Conservation (phyloP, 2,888 invertebrate genomes). For the Athalia rosae region DNA sequence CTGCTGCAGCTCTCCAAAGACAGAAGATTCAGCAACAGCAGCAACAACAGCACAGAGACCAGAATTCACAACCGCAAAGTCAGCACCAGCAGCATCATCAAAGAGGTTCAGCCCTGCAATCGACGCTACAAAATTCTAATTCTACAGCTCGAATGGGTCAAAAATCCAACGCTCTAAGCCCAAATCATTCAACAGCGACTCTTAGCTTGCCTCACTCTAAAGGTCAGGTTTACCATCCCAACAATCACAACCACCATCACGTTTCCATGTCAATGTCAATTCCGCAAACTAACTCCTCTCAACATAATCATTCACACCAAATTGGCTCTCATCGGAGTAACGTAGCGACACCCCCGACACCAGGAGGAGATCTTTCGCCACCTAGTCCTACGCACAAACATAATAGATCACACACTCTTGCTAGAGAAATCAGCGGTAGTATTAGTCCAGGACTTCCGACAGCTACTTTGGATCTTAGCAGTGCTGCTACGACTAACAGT, state of each 20-base stretch:
- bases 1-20: slow-evolving; percentile 66
- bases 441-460: slow-evolving; percentile 80
- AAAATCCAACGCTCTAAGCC: slow-evolving; percentile 1
- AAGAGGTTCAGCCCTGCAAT: background rate
- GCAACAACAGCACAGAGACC: slow-evolving; percentile 63
- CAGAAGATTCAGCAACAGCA: slow-evolving; percentile 67
- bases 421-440: slow-evolving; percentile 77
- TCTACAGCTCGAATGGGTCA: slow-evolving; percentile 18
- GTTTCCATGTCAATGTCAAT: slow-evolving; percentile 58
- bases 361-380: slow-evolving; percentile 66
- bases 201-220: background rate
- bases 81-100: slow-evolving; percentile 59
- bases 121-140: background rate
- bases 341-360: slow-evolving; percentile 64
- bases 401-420: slow-evolving; percentile 58
- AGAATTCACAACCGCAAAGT: slow-evolving; percentile 53
- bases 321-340: slow-evolving; percentile 52
- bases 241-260: slow-evolving; percentile 53
- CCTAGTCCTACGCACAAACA: slow-evolving; percentile 59
- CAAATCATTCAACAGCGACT: slow-evolving; percentile 19
- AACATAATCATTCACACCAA: slow-evolving; percentile 53
- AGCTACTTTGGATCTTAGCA: slow-evolving; percentile 79
- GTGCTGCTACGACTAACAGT: slow-evolving; percentile 79
- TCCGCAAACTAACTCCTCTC: slow-evolving; percentile 34
- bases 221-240: slow-evolving; percentile 25